Evolutionary conservation across 2,113 vertebrate species (phyloP).

Genomic region (Varanus salvator): DNA sequence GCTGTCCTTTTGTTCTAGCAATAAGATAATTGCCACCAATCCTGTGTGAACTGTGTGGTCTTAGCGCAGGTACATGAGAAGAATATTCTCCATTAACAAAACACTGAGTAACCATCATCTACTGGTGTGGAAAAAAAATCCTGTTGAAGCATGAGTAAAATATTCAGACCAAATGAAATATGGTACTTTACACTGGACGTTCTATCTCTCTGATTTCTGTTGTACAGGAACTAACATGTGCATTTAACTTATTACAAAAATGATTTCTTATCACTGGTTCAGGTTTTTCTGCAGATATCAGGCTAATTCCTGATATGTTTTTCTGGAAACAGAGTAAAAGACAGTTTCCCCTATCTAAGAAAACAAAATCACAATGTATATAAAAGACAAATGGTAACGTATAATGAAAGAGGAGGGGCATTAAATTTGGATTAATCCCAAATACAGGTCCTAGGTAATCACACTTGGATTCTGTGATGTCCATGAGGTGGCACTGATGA

Average conservation of each 20-base stretch:
- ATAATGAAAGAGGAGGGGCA: background rate
- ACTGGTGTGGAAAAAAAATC: background rate
- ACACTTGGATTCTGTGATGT: background rate
- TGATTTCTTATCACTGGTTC: background rate
- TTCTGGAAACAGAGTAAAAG: background rate
- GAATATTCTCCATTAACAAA: background rate
- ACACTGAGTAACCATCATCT: background rate
- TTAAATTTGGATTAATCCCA: background rate
- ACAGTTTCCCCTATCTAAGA: constrained; percentile 15
- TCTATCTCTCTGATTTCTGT: constrained; percentile 7
- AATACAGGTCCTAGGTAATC: constrained; percentile 16
- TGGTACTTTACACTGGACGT: background rate
- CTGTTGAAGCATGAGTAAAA: background rate
- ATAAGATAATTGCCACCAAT: background rate
- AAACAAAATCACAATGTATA: background rate
- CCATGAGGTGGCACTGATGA: background rate
- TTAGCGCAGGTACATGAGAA: background rate
- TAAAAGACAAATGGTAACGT: background rate
- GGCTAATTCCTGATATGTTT: constrained; percentile 1
- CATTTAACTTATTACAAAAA: background rate
- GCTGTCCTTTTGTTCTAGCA: background rate
- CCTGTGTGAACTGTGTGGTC: background rate
- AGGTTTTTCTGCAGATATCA: background rate
- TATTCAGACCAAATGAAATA: background rate
- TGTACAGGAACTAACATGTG: background rate